phyloP scores from a whole-genome alignment of 1,140 invertebrate species.

The Drosophila takahashii region DNA sequence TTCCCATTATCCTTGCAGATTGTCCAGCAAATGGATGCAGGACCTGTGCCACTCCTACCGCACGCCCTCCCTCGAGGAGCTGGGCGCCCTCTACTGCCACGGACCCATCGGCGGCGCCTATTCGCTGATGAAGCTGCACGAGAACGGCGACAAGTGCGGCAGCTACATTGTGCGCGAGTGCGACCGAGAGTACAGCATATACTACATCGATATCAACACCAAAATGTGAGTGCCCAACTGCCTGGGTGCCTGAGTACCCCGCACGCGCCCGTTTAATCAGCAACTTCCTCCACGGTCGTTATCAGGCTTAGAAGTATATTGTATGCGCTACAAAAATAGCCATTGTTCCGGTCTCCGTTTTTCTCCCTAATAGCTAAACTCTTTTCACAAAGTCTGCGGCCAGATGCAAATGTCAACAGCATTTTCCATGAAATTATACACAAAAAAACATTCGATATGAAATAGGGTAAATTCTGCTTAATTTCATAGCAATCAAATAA shows the following conservation, averaged over 20 bases:
- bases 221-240: constrained; percentile 86
- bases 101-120: constrained; percentile 94
- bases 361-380: not conserved
- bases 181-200: constrained; percentile 90
- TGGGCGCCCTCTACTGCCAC: constrained; percentile 92
- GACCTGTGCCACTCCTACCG: constrained; percentile 92
- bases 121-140: constrained; percentile 92
- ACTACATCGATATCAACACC: constrained; percentile 92
- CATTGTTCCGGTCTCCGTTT: not conserved
- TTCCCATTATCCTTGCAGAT: constrained; percentile 84
- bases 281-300: not conserved
- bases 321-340: not conserved
- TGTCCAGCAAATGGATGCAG: constrained; percentile 95
- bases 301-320: not conserved
- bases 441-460: no score
- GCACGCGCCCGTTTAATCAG: not conserved
- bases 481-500: no score
- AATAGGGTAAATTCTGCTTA: no score
- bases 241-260: constrained; percentile 1
- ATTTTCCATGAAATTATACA: no score
- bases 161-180: constrained; percentile 93
- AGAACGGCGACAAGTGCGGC: constrained; percentile 90
- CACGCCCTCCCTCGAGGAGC: constrained; percentile 90
- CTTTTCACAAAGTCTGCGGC: not conserved
- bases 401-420: not conserved